A percentile compares a stretch with the other conserved stretches of the same genome.
Conservation (phyloP, 2,113 vertebrate genomes). For the Eudyptes chrysolophus region DNA sequence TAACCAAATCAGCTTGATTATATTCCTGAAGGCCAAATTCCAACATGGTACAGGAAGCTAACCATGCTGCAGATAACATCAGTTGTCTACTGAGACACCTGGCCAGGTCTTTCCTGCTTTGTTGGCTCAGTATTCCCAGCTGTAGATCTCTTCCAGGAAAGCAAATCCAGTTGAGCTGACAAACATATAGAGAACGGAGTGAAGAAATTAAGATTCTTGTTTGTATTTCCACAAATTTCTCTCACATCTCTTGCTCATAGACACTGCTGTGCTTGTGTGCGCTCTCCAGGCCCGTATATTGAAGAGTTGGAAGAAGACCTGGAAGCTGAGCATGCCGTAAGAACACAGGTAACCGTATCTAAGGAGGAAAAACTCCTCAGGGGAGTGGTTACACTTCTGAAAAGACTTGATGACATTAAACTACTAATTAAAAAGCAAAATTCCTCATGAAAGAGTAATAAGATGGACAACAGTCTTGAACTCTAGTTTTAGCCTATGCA, state of each 20-base stretch:
- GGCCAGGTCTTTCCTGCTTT: neutral
- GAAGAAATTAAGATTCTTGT: neutral
- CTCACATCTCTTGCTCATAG: neutral
- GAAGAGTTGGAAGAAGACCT: slow-evolving; percentile 77
- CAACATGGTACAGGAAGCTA: neutral
- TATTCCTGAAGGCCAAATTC: neutral
- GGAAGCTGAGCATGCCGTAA: slow-evolving; percentile 70
- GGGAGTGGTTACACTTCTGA: neutral
- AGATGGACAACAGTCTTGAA: neutral
- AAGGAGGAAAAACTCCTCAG: neutral
- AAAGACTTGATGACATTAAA: neutral
- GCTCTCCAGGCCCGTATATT: slow-evolving; percentile 45
- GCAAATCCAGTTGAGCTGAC: neutral
- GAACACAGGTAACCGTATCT: slow-evolving; percentile 64
- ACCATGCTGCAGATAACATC: neutral
- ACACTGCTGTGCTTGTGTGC: neutral
- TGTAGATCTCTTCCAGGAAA: neutral
- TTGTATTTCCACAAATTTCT: neutral
- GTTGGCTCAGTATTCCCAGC: neutral
- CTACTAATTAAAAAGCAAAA: neutral
- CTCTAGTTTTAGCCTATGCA: neutral
- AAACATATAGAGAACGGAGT: neutral
- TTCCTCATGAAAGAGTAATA: neutral
- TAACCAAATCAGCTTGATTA: neutral
- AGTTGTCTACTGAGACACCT: neutral